Percentiles rank a stretch among this genome's conserved stretches.
phyloP scores from a whole-genome alignment of 2,797 vertebrate genomes.

The Gallinago nigripennis region DNA sequence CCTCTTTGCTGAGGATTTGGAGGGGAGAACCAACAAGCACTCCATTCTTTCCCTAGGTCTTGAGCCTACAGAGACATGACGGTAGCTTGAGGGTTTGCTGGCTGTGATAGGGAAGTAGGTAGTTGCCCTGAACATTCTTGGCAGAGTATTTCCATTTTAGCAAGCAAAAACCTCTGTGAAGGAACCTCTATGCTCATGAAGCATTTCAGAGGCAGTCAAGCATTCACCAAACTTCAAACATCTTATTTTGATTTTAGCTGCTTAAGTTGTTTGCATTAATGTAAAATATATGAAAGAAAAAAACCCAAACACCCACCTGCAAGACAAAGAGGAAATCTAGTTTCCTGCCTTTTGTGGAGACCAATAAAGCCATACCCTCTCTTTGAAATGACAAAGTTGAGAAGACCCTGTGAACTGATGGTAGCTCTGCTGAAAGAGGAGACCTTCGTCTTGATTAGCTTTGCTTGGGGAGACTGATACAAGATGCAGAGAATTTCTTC shows the following conservation, averaged over 20 bases:
- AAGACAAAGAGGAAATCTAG: not conserved
- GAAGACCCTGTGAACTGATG: not conserved
- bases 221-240: fast-evolving
- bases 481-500: not conserved
- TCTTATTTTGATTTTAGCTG: not conserved
- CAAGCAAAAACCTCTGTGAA: not conserved
- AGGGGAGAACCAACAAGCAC: not conserved
- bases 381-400: not conserved
- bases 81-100: not conserved
- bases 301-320: not conserved
- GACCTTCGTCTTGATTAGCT: not conserved
- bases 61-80: not conserved
- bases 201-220: not conserved
- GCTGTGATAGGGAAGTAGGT: not conserved
- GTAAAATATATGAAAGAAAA: not conserved
- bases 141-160: not conserved
- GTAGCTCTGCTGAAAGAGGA: not conserved
- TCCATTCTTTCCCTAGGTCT: not conserved
- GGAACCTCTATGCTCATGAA: not conserved
- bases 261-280: not conserved
- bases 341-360: not conserved
- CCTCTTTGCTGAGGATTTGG: not conserved
- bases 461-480: not conserved
- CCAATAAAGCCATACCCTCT: not conserved
- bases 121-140: not conserved